Evolutionary conservation across 2,888 invertebrate species (phyloP), one percentile per base, ranked within the genome.

Genomic region (Calameuta filiformis): DNA sequence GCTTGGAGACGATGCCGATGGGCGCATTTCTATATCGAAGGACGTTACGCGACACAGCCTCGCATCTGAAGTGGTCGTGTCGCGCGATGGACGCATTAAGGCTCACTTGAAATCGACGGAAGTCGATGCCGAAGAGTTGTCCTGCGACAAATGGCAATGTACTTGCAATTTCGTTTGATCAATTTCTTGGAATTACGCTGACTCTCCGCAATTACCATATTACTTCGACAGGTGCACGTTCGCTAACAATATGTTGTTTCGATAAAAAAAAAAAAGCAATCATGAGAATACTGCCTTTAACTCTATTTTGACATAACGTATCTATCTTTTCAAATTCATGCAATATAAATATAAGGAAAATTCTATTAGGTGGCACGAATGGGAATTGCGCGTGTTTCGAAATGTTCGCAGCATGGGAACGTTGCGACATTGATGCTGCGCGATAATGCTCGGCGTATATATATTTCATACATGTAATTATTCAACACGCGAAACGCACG

Each of bases 371-470:
- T 40, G 6, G 56, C 56, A 9, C 56, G 23, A 56, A 56, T 9
- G 23, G 23, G 56, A 56, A 56, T 56, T 23, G 23, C 23, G 23
- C 56, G 56, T 56, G 56, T 56, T 56, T 56, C 56, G 56, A 56
- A 56, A 56, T 23, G 23, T 23, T 56, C 56, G 23, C 56, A 15
- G 23, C 86, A 87, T 89, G 89, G 86, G 88, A 89, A 89, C 84
- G 82, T 90, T 89, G 85, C 87, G 89, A 89, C 89, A 90, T 86
- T 82, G 77, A 80, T 88, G 89, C 87, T 87, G 88, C 87, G 86
- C 88, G 89, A 89, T 89, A 89, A 83, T 83, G 80, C 82, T 83
- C 83, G 83, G 82, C 83, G 85, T 88, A 86, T 77, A 69, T 79
- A 75, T 80, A 79, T 73, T 56, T 80, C 75, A 75, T 77, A 88